These are phyloP conservation scores for Pachyramphus minor DNA, from an alignment of 2,113 vertebrate genomes.

Conservation along the genomic window DNA sequence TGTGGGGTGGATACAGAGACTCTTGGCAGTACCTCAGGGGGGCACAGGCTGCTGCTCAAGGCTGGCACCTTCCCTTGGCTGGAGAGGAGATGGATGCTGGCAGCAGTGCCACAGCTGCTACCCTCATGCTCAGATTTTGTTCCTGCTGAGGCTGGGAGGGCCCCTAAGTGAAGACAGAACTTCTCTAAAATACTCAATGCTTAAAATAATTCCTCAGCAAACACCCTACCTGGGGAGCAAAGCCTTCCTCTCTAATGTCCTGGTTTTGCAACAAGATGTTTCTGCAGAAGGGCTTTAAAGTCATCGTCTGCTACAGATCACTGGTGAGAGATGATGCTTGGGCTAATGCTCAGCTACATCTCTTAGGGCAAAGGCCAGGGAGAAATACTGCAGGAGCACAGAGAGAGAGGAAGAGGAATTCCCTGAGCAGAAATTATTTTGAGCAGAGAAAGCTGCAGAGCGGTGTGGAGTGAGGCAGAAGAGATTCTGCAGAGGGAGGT, in stretches of 20 bases:
- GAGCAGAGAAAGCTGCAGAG: constrained; percentile 45
- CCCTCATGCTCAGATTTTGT: not conserved
- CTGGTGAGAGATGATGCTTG: not conserved
- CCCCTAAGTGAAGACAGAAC: not conserved
- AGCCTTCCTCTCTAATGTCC: not conserved
- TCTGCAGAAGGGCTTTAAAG: not conserved
- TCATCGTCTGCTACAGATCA: not conserved
- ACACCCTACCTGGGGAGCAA: constrained; percentile 10
- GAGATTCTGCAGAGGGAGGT: not conserved
- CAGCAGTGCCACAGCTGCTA: not conserved
- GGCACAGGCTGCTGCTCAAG: not conserved
- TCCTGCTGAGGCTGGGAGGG: not conserved
- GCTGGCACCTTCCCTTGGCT: not conserved
- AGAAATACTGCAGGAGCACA: constrained; percentile 1
- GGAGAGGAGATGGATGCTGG: not conserved
- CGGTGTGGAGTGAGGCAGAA: not conserved
- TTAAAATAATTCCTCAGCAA: constrained; percentile 29
- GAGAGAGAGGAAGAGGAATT: constrained; percentile 37
- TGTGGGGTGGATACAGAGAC: not conserved
- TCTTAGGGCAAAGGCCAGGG: constrained; percentile 34
- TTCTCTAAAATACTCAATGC: not conserved
- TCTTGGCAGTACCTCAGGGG: not conserved
- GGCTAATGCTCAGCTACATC: constrained; percentile 34
- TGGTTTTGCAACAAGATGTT: not conserved
- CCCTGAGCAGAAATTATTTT: constrained; percentile 50